These are phyloP conservation scores for Podargus strigoides DNA, from an alignment of 2,797 vertebrate genomes.

Conservation along the genomic window DNA sequence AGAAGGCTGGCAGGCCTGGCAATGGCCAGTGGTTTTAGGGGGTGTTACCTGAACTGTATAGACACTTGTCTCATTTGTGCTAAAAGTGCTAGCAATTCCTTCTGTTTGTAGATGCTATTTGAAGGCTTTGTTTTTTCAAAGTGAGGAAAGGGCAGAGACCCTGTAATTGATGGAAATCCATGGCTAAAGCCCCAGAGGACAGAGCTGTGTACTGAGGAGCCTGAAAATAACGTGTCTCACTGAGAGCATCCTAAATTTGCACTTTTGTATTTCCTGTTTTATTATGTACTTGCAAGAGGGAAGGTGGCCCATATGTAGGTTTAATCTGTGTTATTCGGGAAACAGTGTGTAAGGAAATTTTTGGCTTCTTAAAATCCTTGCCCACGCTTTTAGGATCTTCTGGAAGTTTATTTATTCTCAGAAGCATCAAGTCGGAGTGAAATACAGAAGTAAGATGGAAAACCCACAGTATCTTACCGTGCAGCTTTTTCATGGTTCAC, in stretches of 20 bases:
- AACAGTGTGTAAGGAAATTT: neutral
- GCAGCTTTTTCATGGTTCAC: conserved; percentile 69
- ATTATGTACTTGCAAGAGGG: neutral
- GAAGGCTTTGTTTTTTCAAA: neutral
- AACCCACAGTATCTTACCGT: conserved; percentile 59
- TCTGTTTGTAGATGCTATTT: neutral
- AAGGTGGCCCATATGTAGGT: neutral
- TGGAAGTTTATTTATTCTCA: conserved; percentile 23
- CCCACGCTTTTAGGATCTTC: neutral
- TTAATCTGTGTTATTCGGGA: neutral
- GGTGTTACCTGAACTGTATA: neutral
- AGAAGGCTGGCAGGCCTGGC: neutral
- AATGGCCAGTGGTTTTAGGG: neutral
- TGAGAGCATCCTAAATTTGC: neutral
- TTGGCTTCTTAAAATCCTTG: neutral
- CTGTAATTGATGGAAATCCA: neutral
- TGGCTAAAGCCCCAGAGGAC: neutral
- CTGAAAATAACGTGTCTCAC: neutral
- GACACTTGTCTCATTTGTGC: neutral
- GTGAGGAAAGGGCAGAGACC: neutral
- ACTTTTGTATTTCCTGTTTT: neutral
- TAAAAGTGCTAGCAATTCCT: neutral
- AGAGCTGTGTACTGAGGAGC: neutral
- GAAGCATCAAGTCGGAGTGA: neutral
- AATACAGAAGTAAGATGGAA: conserved; percentile 27